Conservation (phyloP, 2,113 vertebrate genomes). For the Tachysurus fulvidraco region DNA sequence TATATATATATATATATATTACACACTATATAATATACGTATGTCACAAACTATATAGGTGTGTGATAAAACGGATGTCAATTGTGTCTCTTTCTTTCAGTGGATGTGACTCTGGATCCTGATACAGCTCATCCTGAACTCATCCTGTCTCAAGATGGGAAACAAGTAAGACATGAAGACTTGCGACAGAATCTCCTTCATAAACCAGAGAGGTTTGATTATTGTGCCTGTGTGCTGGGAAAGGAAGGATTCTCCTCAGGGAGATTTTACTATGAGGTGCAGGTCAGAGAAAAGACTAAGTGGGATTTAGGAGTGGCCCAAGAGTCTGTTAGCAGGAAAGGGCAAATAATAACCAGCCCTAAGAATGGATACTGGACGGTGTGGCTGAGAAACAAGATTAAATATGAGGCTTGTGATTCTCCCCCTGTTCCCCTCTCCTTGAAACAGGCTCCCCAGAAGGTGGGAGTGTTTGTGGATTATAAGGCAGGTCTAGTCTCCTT, state of each 20-base stretch:
- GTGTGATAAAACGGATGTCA: background rate
- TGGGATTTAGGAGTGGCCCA: background rate
- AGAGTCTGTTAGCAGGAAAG: no score
- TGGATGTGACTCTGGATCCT: slow-evolving; percentile 4
- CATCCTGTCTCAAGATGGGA: background rate
- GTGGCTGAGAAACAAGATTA: background rate
- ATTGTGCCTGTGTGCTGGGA: background rate
- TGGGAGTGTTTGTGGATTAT: no score
- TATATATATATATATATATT: no score
- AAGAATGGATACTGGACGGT: background rate
- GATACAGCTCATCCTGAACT: slow-evolving; percentile 3
- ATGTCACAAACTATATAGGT: no score
- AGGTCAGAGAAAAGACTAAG: background rate
- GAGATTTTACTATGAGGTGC: background rate
- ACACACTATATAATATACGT: no score
- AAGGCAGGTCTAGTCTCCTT: background rate
- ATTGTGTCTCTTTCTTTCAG: background rate
- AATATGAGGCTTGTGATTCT: background rate
- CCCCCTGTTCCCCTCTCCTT: background rate
- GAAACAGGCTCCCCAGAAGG: no score
- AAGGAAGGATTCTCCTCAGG: no score
- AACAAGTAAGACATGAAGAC: background rate
- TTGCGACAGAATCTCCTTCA: background rate
- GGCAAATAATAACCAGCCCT: background rate
- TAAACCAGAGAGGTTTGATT: background rate